Evolutionary conservation across 2,113 vertebrate species (phyloP).

Genomic region (Centrocercus urophasianus): DNA sequence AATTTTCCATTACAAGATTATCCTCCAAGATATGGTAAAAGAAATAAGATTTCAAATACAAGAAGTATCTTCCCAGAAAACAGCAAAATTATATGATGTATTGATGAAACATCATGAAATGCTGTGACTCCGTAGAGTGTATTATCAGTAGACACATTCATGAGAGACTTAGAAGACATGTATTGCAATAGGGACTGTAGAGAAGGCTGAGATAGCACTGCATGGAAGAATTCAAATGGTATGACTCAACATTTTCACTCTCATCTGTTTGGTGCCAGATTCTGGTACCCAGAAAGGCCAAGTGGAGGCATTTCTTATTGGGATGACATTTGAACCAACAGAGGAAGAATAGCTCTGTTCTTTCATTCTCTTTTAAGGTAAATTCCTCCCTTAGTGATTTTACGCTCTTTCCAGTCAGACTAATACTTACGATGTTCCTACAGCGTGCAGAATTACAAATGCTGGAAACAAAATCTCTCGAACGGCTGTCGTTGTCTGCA

Average conservation of each 20-base stretch:
- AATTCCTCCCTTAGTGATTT: not conserved
- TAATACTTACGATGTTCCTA: not conserved
- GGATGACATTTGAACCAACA: not conserved
- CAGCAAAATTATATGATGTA: not conserved
- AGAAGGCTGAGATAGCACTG: not conserved
- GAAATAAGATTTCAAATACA: not conserved
- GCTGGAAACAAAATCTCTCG: not conserved
- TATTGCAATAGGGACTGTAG: not conserved
- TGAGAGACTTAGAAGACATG: not conserved
- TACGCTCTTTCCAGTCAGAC: not conserved
- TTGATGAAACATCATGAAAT: not conserved
- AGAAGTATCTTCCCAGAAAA: not conserved
- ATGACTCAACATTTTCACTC: not conserved
- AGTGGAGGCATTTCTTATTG: not conserved
- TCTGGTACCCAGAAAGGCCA: not conserved
- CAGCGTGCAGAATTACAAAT: not conserved
- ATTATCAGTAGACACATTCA: not conserved
- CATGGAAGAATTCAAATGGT: fast-evolving
- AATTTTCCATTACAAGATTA: not conserved
- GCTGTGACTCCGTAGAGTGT: not conserved
- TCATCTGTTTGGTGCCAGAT: not conserved
- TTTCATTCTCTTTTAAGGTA: not conserved
- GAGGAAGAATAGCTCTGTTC: not conserved
- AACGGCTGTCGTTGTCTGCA: not conserved
- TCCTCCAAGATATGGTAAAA: not conserved